Base-by-base conservation (phyloP, 2,113 vertebrate species). In the Castor canadensis region DNA sequence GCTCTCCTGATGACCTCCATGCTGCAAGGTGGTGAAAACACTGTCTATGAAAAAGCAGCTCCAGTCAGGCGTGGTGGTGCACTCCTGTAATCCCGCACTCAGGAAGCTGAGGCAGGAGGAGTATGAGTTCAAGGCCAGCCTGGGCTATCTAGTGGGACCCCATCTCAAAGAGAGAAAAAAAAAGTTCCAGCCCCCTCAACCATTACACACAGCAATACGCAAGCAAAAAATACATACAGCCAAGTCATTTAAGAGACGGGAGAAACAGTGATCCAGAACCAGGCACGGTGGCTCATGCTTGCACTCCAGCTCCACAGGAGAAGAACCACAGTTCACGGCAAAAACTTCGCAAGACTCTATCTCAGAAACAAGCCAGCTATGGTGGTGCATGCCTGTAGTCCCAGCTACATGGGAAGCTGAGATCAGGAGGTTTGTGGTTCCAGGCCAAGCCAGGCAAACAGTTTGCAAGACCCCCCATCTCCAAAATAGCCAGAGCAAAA, bases 1-100 rank as follows among this genome's bases (percentile, higher is more conserved):
- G 26, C 40, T 32, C 95, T 43, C 47, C 26, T 94, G 97, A 86
- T n/a, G 62, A 76, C 95, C 87, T 92, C 91, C 93, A 88, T 58
- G 85, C 93, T 95, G 84, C 86, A 1, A 54, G 67, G 77, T 62
- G 92, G 13, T 62, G 6, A 91, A 91, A 81, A 52, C 0, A 54
- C n/a, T 15, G 87, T 62, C 64, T 38, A 82, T 45, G 75, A 80
- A 49, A 73, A 43, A 96, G 94, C 22, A 75, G 69, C 15, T 28
- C 47, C 47, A 28, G 38, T 15, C 20, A 47, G 40, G 30, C 6
- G 1, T 60, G 38, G 12, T 45, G 40, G 71, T 10, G 22, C 28
- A 43, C 1, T n/a, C 28, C 6, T 56, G 49, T 24, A 32, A 40
- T 54, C 3, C 66, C 52, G n/a, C n/a, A n/a, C n/a, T n/a, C n/a